phyloP scores from a whole-genome alignment of 35 echinoderm and acorn worm genomes.

The Holothuria glaberrima region DNA sequence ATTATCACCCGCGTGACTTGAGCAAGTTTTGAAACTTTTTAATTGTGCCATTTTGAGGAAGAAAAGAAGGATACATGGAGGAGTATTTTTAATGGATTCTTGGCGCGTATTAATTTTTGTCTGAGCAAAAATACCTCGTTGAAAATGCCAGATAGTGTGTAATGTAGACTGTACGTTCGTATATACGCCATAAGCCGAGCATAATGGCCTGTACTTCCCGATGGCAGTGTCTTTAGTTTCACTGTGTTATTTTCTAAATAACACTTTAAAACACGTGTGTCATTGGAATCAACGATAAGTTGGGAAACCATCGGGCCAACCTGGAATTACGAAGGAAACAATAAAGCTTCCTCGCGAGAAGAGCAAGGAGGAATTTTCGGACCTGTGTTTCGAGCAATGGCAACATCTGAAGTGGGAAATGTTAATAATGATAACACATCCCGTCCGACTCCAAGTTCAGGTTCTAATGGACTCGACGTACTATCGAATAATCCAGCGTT shows the following conservation, averaged over 20 bases:
- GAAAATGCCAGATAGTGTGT: slow-evolving; percentile 64
- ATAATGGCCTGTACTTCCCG: slow-evolving; percentile 83
- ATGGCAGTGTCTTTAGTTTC: slow-evolving; percentile 81
- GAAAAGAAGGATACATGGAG: slow-evolving; percentile 59
- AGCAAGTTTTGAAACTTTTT: slow-evolving; percentile 82
- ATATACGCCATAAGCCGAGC: slow-evolving; percentile 66
- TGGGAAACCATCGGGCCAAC: slow-evolving; percentile 41
- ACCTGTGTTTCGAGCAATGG: slow-evolving; percentile 55
- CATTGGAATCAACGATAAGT: slow-evolving; percentile 69
- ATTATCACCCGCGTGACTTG: slow-evolving; percentile 98
- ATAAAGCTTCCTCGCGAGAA: slow-evolving; percentile 24
- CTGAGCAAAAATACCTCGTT: slow-evolving; percentile 62
- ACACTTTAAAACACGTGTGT: slow-evolving; percentile 89
- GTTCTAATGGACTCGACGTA: slow-evolving; percentile 58
- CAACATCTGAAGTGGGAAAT: slow-evolving; percentile 67
- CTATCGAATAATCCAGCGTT: slow-evolving; percentile 52
- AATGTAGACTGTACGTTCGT: slow-evolving; percentile 51
- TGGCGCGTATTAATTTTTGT: slow-evolving; percentile 84
- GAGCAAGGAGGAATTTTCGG: slow-evolving; percentile 48
- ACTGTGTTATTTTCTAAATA: slow-evolving; percentile 88
- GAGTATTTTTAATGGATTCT: slow-evolving; percentile 58
- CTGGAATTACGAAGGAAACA: slow-evolving; percentile 24
- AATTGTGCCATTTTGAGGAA: slow-evolving; percentile 66
- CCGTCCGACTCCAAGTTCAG: slow-evolving; percentile 51
- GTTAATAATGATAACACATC: slow-evolving; percentile 60